These are phyloP conservation scores for Rostratula benghalensis DNA, from an alignment of 2,113 vertebrate genomes.

Conservation along the genomic window DNA sequence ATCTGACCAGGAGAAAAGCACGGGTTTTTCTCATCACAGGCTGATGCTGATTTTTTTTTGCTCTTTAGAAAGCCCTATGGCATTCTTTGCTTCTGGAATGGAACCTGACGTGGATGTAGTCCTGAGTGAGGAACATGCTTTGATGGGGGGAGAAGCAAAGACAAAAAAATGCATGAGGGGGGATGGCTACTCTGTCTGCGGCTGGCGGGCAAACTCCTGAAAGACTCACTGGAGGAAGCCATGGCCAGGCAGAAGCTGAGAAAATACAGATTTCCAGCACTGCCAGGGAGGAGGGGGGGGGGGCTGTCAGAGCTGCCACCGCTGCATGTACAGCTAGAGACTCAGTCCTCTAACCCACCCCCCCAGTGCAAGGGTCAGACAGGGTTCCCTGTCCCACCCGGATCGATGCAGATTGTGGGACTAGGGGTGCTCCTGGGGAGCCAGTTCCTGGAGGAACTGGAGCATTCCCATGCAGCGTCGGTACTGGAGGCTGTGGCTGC, in stretches of 20 bases:
- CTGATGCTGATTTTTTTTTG: neutral
- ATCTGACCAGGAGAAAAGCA: neutral
- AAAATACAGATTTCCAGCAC: neutral
- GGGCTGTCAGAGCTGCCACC: neutral
- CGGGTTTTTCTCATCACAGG: too few species aligned
- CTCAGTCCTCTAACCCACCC: too few species aligned
- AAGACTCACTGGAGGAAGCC: neutral
- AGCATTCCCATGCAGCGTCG: too few species aligned
- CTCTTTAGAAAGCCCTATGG: neutral
- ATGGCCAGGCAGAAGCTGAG: neutral
- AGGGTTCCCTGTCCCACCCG: neutral
- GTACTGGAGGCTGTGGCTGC: neutral
- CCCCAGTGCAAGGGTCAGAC: neutral
- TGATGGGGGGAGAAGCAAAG: neutral
- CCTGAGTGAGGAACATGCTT: neutral
- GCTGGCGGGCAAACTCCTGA: neutral
- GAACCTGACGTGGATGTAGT: neutral
- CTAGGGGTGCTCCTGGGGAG: neutral
- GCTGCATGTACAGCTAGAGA: neutral
- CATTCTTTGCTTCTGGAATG: neutral
- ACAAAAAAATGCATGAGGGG: neutral
- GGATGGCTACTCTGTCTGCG: accelerated
- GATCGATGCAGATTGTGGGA: too few species aligned
- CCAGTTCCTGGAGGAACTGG: neutral
- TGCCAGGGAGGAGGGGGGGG: neutral